A percentile compares a stretch with the other conserved stretches of the same genome.
phyloP scores from a whole-genome alignment of 2,888 invertebrate species.

The Leptothorax acervorum region DNA sequence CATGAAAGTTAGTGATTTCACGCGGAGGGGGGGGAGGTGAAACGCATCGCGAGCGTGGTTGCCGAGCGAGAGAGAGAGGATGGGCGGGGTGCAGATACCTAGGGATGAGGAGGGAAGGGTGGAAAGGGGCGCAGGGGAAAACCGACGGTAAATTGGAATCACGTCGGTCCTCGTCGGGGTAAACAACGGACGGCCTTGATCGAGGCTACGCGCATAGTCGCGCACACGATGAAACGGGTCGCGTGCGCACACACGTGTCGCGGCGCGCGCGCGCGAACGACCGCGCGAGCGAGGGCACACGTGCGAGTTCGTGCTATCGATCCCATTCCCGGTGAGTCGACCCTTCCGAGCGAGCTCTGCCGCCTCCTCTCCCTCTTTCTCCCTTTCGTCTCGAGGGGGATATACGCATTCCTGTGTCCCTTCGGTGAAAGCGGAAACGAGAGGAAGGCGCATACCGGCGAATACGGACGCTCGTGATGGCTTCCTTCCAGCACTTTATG shows the following conservation, averaged over 20 bases:
- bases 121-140: not conserved
- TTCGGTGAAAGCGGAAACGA: constrained; percentile 48
- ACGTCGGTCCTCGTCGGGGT: constrained; percentile 67
- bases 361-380: not conserved
- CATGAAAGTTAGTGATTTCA: not conserved
- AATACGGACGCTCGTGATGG: constrained; percentile 34
- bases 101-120: not conserved
- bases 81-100: not conserved
- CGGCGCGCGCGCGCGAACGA: constrained; percentile 1
- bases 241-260: constrained; percentile 44
- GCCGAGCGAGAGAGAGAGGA: constrained; percentile 1
- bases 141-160: constrained; percentile 69
- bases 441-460: constrained; percentile 41
- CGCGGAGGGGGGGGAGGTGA: not conserved
- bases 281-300: constrained; percentile 48
- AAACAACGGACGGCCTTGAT: constrained; percentile 74
- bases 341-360: constrained; percentile 48
- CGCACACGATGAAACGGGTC: constrained; percentile 29
- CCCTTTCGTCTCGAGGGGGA: constrained; percentile 10
- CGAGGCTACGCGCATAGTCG: constrained; percentile 61
- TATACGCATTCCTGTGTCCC: constrained; percentile 46
- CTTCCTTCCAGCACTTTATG: constrained; percentile 28
- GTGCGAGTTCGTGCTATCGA: constrained; percentile 65
- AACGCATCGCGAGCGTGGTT: constrained; percentile 26
- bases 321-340: constrained; percentile 61